phyloP scores from a whole-genome alignment of 2,888 invertebrate genomes.

The Malthinus flaveolus region DNA sequence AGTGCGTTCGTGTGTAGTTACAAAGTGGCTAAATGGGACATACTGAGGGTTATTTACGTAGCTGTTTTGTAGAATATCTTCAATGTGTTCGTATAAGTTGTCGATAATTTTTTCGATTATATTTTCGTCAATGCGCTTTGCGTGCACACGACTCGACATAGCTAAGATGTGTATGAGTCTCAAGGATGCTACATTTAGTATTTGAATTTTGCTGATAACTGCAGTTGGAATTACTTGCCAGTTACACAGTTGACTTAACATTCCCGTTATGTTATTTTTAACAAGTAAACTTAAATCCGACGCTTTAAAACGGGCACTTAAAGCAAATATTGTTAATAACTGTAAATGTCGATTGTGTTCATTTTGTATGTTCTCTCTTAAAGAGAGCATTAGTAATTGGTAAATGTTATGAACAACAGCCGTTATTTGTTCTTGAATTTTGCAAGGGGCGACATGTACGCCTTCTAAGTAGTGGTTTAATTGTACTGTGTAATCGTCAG shows the following conservation, averaged over 20 bases:
- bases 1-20: conserved; percentile 45
- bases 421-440: conserved; percentile 58
- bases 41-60: conserved; percentile 14
- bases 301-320: conserved; percentile 60
- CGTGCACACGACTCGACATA: conserved; percentile 59
- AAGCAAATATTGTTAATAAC: conserved; percentile 58
- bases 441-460: conserved; percentile 57
- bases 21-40: conserved; percentile 14
- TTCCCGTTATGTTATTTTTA: conserved; percentile 57
- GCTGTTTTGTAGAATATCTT: conserved; percentile 38
- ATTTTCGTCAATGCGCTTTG: conserved; percentile 54
- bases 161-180: conserved; percentile 61
- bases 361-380: conserved; percentile 46
- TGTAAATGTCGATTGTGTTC: conserved; percentile 53
- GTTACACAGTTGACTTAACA: conserved; percentile 48
- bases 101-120: conserved; percentile 59
- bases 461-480: conserved; percentile 62
- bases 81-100: conserved; percentile 58
- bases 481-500: conserved; percentile 52
- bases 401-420: conserved; percentile 60
- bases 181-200: conserved; percentile 56
- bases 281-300: conserved; percentile 62
- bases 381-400: conserved; percentile 56
- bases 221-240: conserved; percentile 36
- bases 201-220: conserved; percentile 43